Evolutionary conservation across 2,888 invertebrate species (phyloP).

Genomic region (Boloria selene): DNA sequence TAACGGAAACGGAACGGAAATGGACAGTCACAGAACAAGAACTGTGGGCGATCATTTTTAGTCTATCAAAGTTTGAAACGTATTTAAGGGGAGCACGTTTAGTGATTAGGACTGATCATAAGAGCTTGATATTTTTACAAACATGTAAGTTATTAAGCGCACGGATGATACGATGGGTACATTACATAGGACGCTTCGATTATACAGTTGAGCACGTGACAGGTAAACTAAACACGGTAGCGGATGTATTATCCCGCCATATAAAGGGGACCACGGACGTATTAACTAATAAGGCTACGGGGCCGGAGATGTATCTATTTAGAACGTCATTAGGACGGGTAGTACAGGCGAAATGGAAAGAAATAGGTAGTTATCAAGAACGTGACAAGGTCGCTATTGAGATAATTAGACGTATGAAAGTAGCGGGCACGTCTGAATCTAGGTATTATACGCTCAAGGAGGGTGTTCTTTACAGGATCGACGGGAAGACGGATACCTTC

Average conservation of each 20-base stretch:
- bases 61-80: not conserved
- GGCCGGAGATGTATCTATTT: not conserved
- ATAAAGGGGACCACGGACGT: not conserved
- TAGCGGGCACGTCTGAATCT: not conserved
- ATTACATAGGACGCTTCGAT: not conserved
- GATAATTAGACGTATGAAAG: not conserved
- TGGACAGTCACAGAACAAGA: not conserved
- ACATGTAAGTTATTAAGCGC: not conserved
- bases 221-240: not conserved
- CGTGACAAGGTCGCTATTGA: not conserved
- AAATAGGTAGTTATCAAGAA: not conserved
- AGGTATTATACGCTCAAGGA: not conserved
- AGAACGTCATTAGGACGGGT: not conserved
- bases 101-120: not conserved
- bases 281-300: not conserved
- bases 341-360: not conserved
- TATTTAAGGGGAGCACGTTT: not conserved
- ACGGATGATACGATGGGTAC: not conserved
- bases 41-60: not conserved
- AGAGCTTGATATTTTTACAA: not conserved
- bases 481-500: not conserved
- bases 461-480: not conserved
- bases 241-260: not conserved
- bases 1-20: not conserved
- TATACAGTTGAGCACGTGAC: not conserved